These are phyloP conservation scores for Avahi laniger DNA, from an alignment of 2,797 vertebrate genomes.

Conservation along the genomic window DNA sequence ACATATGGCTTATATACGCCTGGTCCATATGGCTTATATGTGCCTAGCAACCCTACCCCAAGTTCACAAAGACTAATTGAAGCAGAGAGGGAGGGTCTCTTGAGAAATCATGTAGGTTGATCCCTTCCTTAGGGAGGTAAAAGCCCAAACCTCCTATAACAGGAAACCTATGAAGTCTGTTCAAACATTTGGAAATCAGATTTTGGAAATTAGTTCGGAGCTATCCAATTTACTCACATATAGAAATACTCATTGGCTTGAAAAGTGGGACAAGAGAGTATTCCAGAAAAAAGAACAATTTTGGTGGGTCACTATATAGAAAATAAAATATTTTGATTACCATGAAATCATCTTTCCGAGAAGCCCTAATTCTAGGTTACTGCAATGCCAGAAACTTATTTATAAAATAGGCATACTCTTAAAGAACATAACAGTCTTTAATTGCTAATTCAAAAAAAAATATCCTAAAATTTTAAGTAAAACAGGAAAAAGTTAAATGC, in stretches of 20 bases:
- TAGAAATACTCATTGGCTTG: neutral
- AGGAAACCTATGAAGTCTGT: constrained; percentile 27
- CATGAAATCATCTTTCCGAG: constrained; percentile 19
- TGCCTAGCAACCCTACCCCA: neutral
- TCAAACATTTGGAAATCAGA: constrained; percentile 51
- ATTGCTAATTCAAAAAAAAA: neutral
- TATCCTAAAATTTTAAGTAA: neutral
- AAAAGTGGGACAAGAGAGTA: neutral
- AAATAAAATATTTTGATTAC: neutral
- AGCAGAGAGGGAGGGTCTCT: neutral
- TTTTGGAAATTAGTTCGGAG: constrained; percentile 48
- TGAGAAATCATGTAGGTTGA: neutral
- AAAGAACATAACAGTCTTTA: neutral
- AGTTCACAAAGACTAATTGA: neutral
- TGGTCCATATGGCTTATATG: neutral
- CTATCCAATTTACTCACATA: neutral
- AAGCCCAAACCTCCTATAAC: neutral
- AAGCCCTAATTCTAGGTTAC: neutral
- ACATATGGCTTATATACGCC: neutral
- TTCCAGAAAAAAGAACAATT: neutral
- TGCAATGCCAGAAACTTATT: neutral
- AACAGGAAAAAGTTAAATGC: neutral
- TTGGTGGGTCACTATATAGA: neutral
- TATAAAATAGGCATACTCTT: neutral
- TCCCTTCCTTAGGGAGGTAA: neutral